Conservation (phyloP, 2,113 vertebrate genomes). For the Atherinomorus stipes region DNA sequence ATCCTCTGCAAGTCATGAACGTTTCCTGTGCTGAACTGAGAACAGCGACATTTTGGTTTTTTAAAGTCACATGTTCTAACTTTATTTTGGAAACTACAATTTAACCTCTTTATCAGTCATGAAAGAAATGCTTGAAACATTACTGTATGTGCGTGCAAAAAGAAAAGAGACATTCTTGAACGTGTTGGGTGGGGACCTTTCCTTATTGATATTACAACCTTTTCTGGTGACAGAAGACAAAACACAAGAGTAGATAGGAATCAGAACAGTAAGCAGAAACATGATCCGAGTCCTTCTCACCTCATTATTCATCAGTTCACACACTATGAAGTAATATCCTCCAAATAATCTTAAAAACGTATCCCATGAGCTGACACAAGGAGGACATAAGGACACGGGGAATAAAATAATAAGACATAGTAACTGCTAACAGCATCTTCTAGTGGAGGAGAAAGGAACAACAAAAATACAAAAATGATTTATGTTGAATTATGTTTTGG, state of each 20-base stretch:
- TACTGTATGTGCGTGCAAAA: not conserved
- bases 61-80: not conserved
- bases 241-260: constrained; percentile 23
- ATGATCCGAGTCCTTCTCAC: constrained; percentile 5
- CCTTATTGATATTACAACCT: not conserved
- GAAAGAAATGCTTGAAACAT: not conserved
- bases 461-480: too few species aligned
- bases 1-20: not conserved
- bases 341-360: not conserved
- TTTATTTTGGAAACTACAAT: constrained; percentile 9
- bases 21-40: not conserved
- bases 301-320: constrained; percentile 1
- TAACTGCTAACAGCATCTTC: constrained; percentile 32
- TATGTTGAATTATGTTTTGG: not conserved
- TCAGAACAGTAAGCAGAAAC: constrained; percentile 43
- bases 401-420: too few species aligned
- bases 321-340: not conserved
- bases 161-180: not conserved
- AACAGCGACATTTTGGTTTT: not conserved
- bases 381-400: too few species aligned
- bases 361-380: not conserved
- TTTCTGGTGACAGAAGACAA: constrained; percentile 12
- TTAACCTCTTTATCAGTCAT: not conserved
- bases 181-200: not conserved
- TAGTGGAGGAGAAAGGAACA: constrained; percentile 24